Percentiles rank a stretch among this genome's conserved stretches.
Conservation (phyloP, 2,797 vertebrate genomes). For the Pterois miles region DNA sequence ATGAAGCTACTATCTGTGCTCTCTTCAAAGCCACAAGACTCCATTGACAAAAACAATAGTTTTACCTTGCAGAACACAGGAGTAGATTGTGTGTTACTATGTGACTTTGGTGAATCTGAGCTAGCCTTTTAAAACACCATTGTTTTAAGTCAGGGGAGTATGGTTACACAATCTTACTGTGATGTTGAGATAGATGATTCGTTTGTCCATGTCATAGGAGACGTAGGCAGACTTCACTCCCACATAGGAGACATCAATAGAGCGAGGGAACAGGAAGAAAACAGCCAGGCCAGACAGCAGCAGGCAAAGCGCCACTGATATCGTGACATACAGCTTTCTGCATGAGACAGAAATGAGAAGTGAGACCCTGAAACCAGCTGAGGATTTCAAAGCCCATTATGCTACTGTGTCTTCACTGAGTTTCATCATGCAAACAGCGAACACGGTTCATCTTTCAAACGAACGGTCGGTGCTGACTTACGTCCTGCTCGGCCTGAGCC, state of each 20-base stretch:
- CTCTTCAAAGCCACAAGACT: background rate
- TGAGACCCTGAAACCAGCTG: constrained; percentile 35
- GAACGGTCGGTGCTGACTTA: constrained; percentile 78
- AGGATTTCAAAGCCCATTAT: background rate
- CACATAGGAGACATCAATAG: constrained; percentile 93
- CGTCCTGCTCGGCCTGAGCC: constrained; percentile 96
- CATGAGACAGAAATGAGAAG: constrained; percentile 36
- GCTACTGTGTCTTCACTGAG: background rate
- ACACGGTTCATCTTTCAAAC: background rate
- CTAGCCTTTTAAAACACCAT: background rate
- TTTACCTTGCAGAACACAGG: background rate
- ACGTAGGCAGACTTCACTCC: constrained; percentile 96
- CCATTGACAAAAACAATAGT: background rate
- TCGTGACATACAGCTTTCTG: constrained; percentile 97
- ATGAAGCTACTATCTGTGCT: background rate
- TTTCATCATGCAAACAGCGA: constrained; percentile 6
- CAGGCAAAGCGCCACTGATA: constrained; percentile 92
- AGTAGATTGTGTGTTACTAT: background rate
- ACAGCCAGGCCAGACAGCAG: constrained; percentile 95
- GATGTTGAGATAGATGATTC: constrained; percentile 94
- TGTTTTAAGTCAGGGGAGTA: background rate
- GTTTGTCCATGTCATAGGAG: constrained; percentile 86
- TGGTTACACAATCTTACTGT: constrained; percentile 84
- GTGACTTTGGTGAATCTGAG: background rate
- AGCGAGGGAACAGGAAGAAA: constrained; percentile 97